Base-by-base conservation (phyloP, 2,888 invertebrate genomes). In the Dolichopus griseipennis region DNA sequence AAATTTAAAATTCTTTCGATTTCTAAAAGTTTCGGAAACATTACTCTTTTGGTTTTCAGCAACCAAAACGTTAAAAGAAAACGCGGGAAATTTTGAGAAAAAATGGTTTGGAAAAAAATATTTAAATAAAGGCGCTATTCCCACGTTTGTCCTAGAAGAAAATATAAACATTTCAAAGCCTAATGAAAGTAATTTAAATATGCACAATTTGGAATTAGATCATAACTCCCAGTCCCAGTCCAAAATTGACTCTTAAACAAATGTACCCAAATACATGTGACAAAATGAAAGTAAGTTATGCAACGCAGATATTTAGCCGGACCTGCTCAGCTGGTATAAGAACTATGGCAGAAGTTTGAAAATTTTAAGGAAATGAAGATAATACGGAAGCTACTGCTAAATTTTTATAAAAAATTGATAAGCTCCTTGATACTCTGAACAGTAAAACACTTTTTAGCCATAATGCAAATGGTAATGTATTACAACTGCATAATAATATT, bases 271-370 rank as follows among this genome's bases (percentile, higher is more conserved):
- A 68, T 18, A 66, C 62, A 15, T 66, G 63, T 64, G 22, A 68
- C 33, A 66, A 68, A 64, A 68, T 68, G 62, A 65, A 63, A 63
- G 41, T 66, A 6, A 62, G 62, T 33, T 64, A 65, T 65, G 65
- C n/a, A n/a, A n/a, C n/a, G n/a, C n/a, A n/a, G n/a, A n/a, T n/a
- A n/a, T n/a, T n/a, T n/a, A n/a, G n/a, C 68, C 63, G 64, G 34
- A 65, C 37, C 18, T 63, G 63, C 61, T 63, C 68, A 65, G 62
- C 68, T 33, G 65, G 65, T 43, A 63, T 63, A 41, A 21, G 52
- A 52, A 67, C 64, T 12, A 62, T 67, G 33, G 18, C 43, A 18
- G 52, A 64, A 64, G 62, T 64, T 22, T 64, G 64, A 9, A 62
- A 67, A 62, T 67, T 61, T 41, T 27, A 64, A 12, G 22, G 15